Base-by-base conservation (phyloP, 2,113 vertebrate species). In the Anguilla japonica region DNA sequence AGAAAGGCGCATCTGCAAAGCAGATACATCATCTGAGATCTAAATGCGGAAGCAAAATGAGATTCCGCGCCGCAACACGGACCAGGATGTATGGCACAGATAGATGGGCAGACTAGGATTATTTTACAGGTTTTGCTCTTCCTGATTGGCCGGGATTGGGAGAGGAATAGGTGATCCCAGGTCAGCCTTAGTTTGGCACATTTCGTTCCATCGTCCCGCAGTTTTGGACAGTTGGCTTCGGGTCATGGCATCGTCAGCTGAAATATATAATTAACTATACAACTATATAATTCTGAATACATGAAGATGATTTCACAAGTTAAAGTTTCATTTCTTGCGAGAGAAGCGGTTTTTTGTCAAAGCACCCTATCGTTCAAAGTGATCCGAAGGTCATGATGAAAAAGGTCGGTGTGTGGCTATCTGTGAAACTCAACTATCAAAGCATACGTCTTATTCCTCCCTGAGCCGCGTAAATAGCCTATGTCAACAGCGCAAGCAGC, bases 401-500 rank as follows among this genome's bases (percentile, higher is more conserved):
- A 46, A 9, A 53, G 11, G 50, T 53, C 13, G 7, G 13, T 53
- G 13, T 53, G 34, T 43, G 16, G 39, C 41, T 41, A 5, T 81
- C 16, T 41, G 34, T 16, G 41, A 18, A 14, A 41, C 39, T 41
- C 39, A 67, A n/a, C 40, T n/a, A 84, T 46, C 41, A 43, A 41
- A 71, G 34, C 83, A 46, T 15, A n/a, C 14, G 22, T 13, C 43
- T 71, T 40, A n/a, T 85, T 83, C 60, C 29, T 41, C 7, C 26
- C 60, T 83, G 43, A 75, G 81, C 81, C 50, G 46, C n/a, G 67
- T 29, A 79, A 83, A 83, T 79, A 87, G 86, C 67, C 79, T 1
- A 34, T 34, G 34, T 34, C 82, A 83, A 41, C 81, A 14, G 82
- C 3, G n/a, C 86, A 53, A 1, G 0, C 82, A 81, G 93, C 94